Evolutionary conservation across 1,140 invertebrate species (phyloP), one percentile per base, ranked within the genome.

Genomic region (Daktulosphaira vitifoliae): DNA sequence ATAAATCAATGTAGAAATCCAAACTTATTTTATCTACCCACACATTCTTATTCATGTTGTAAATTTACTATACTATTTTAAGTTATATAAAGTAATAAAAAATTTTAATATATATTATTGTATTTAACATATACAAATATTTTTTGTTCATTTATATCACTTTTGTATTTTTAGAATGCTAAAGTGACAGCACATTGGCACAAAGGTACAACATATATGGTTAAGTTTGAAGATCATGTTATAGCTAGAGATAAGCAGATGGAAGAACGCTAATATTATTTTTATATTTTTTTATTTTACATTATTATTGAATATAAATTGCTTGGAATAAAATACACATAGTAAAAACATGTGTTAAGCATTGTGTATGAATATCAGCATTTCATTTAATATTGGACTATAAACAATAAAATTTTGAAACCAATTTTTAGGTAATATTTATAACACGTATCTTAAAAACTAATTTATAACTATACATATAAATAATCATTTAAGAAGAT

Each of bases 131-230:
- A n/a, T n/a, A n/a, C n/a, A n/a, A n/a, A n/a, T n/a, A n/a, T n/a
- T n/a, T n/a, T n/a, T n/a, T n/a, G n/a, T n/a, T n/a, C n/a, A n/a
- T n/a, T n/a, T n/a, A n/a, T n/a, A n/a, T n/a, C n/a, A n/a, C n/a
- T 59, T 1, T 48, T 62, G 13, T 48, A 20, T 72, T 84, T 87
- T 44, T 76, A 96, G 92, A 87, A 91, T 50, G 90, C 90, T 29
- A 97, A 96, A 80, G 93, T 97, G 1, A 92, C 92, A 6, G 92
- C 94, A 2, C 95, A 98, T 76, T 98, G 94, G 93, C 95, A 99
- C 75, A 96, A 98, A 77, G 96, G 96, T 67, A 98, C 96, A 18
- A 97, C 96, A 1, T 98, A 98, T 72, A 96, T 98, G 89, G 92
- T 99, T 16, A 94, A 97, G 76, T 98, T 99, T 79, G 94, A 98